These are phyloP conservation scores for Dreissena rostriformis DNA, from an alignment of 1,140 invertebrate genomes.

Conservation along the genomic window DNA sequence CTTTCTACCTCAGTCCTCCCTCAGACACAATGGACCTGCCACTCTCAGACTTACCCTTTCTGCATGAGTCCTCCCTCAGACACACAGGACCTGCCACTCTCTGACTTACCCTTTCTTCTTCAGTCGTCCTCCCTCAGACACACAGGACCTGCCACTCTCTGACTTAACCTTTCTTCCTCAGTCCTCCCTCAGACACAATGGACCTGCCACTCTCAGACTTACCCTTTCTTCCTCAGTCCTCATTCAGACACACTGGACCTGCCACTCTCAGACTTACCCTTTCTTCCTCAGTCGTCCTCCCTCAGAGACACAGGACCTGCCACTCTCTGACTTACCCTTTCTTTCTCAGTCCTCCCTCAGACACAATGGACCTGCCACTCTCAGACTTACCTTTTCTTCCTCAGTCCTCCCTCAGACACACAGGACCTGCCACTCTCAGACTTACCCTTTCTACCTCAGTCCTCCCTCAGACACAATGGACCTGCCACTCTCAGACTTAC, in stretches of 20 bases:
- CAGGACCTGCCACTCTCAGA: too few species aligned
- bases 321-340: slow-evolving; percentile 71
- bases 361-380: slow-evolving; percentile 56
- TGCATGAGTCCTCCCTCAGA: slow-evolving; percentile 73
- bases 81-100: slow-evolving; percentile 58
- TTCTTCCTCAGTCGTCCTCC: slow-evolving; percentile 22
- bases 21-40: slow-evolving; percentile 60
- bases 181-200: slow-evolving; percentile 64
- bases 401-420: slow-evolving; percentile 10
- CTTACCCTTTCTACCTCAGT: slow-evolving; percentile 79
- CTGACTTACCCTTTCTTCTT: slow-evolving; percentile 36
- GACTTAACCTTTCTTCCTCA: slow-evolving; percentile 30
- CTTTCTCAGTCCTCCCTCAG: slow-evolving; percentile 73
- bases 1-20: slow-evolving; percentile 77
- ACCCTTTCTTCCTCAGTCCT: slow-evolving; percentile 44
- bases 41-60: slow-evolving; percentile 71
- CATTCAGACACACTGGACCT: slow-evolving; percentile 63
- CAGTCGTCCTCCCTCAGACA: slow-evolving; percentile 51
- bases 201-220: slow-evolving; percentile 56
- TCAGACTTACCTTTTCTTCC: slow-evolving; percentile 42
- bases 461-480: slow-evolving; percentile 65
- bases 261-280: slow-evolving; percentile 51
- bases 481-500: slow-evolving; percentile 54
- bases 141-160: slow-evolving; percentile 58
- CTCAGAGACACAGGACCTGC: slow-evolving; percentile 62